Conservation (phyloP, 2,888 invertebrate species). For the Melanostoma scalare region DNA sequence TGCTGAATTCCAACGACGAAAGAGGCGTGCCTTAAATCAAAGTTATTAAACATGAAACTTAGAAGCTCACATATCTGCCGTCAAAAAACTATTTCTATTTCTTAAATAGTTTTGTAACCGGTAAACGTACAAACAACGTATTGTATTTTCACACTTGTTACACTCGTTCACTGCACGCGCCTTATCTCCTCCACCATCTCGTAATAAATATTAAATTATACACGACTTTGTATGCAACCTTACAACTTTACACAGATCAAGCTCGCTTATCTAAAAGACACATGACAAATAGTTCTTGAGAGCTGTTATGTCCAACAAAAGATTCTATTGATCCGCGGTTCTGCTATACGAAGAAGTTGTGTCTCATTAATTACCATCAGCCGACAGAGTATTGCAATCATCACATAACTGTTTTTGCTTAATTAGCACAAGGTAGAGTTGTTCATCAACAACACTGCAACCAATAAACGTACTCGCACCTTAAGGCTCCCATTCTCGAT, state of each 20-base stretch:
- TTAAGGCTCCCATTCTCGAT: constrained; percentile 31
- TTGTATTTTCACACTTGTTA: too few relatives aligned
- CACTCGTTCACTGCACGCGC: too few relatives aligned
- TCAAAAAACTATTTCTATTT: too few relatives aligned
- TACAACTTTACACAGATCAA: neutral
- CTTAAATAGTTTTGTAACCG: too few relatives aligned
- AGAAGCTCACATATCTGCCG: too few relatives aligned
- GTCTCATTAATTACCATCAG: constrained; percentile 61
- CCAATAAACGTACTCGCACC: constrained; percentile 65
- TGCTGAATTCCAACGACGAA: too few relatives aligned
- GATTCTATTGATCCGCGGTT: constrained; percentile 49
- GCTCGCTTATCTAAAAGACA: constrained; percentile 12
- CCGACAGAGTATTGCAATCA: constrained; percentile 43
- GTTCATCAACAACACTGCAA: constrained; percentile 53
- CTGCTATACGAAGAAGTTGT: constrained; percentile 37
- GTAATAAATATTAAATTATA: too few relatives aligned
- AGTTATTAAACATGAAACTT: too few relatives aligned
- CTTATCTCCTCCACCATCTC: too few relatives aligned
- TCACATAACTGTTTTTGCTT: constrained; percentile 66
- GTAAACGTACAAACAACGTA: too few relatives aligned
- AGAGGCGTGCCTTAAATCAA: too few relatives aligned
- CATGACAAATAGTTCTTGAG: constrained; percentile 55
- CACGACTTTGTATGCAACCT: neutral
- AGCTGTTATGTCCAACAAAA: constrained; percentile 40
- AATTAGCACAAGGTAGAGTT: constrained; percentile 47